Conservation (phyloP, 1,140 invertebrate genomes). For the Drosophila nebulosa region DNA sequence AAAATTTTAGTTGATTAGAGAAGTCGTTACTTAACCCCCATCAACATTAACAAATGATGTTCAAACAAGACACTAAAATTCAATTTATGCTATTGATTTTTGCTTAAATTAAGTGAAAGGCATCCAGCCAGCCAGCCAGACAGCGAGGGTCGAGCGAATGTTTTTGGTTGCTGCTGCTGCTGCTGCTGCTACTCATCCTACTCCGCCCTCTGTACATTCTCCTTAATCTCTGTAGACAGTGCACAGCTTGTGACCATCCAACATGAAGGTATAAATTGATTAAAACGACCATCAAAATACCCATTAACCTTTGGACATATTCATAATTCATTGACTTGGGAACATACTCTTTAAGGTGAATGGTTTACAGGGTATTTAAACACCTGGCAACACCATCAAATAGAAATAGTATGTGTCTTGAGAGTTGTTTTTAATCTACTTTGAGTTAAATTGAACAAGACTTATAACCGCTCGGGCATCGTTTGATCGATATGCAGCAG, state of each 20-base stretch:
- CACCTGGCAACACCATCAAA: not conserved
- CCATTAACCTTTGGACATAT: no score
- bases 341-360: no score
- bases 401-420: not conserved
- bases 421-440: not conserved
- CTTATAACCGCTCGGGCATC: slow-evolving; percentile 68
- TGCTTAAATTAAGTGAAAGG: not conserved
- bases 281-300: not conserved
- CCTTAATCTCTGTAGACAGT: not conserved
- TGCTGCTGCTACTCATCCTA: not conserved
- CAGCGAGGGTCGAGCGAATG: not conserved
- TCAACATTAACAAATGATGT: not conserved
- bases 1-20: not conserved
- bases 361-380: not conserved
- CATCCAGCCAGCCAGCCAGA: not conserved
- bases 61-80: not conserved
- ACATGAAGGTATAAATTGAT: not conserved
- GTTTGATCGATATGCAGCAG: slow-evolving; percentile 43
- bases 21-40: not conserved
- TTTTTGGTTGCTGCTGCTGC: no score
- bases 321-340: no score
- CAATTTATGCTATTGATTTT: not conserved
- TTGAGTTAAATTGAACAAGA: slow-evolving; percentile 42
- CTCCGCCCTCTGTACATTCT: not conserved
- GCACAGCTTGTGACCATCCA: not conserved